These are phyloP conservation scores for Crematogaster levior DNA, from an alignment of 2,888 invertebrate species.

Conservation along the genomic window DNA sequence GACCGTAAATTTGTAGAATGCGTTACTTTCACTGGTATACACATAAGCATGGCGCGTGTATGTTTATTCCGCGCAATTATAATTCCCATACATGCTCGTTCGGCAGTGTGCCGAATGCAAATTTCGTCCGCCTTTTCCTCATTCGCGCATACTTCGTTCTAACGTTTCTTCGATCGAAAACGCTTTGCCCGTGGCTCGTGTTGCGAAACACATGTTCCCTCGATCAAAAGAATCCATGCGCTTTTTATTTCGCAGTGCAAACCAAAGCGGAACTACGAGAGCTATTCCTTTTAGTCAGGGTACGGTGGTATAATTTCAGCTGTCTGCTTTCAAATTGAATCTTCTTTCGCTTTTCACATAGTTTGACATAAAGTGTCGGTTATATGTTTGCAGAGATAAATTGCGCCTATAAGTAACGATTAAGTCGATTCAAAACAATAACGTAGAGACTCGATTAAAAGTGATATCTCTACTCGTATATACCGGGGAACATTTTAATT, in stretches of 20 bases:
- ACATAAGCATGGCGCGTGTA: not conserved
- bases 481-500: not conserved
- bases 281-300: not conserved
- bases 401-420: not conserved
- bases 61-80: not conserved
- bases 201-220: conserved; percentile 58
- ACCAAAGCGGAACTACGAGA: conserved; percentile 17
- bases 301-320: not conserved
- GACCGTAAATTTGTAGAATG: not conserved
- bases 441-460: not conserved
- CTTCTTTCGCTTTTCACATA: conserved; percentile 13
- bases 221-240: conserved; percentile 57
- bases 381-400: not conserved
- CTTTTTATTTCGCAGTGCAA: conserved; percentile 52
- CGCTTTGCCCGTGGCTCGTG: conserved; percentile 54
- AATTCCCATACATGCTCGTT: not conserved
- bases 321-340: not conserved
- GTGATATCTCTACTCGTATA: not conserved
- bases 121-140: conserved; percentile 47
- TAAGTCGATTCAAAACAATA: conserved; percentile 2
- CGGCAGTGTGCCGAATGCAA: conserved; percentile 20
- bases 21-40: conserved; percentile 25
- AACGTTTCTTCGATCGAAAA: conserved; percentile 63
- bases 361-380: conserved; percentile 17
- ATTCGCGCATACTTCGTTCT: conserved; percentile 50